Base-by-base conservation (phyloP, 2,888 invertebrate genomes). In the Philereme transversata region DNA sequence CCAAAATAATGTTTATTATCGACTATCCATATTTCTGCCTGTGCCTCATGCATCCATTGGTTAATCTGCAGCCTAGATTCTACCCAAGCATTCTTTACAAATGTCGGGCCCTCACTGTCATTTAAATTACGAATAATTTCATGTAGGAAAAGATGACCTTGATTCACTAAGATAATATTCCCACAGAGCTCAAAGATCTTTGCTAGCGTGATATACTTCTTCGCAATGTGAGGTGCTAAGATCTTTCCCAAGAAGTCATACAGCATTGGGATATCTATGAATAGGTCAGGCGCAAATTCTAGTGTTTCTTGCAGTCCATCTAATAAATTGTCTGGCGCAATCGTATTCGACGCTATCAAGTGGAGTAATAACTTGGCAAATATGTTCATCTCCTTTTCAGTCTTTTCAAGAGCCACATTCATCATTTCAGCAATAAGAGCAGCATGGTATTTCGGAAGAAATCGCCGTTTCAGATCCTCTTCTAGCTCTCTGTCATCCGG, bases 251-350 rank as follows among this genome's bases (percentile, higher is more conserved):
- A 90, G 83, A 96, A 96, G 64, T 94, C 93, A 95, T 97, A 97
- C 64, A 97, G 90, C 87, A 95, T 96, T 40, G 98, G 98, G 81
- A 97, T 95, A 93, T 98, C 98, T 72, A 97, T 95, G 68, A 94
- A 93, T 70, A 97, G 88, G 75, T 98, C 98, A 66, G 95, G 95
- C 9, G 95, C 95, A 68, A 79, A 76, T 67, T 94, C 94, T 60
- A 96, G 86, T 63, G 96, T 93, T 76, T 95, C 94, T 64, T 92
- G 92, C 62, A 97, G 88, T 46, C 96, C 94, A 9, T 82, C 77
- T 59, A 86, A 67, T 68, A 93, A 93, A 72, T 93, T 92, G 9
- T 93, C 92, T 11, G 87, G 62, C 5, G 92, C 83, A 61, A 94
- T 85, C 35, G 84, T 86, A 67, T 93, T 93, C 8, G 88, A 86